These are phyloP conservation scores for Drosophila yooni DNA, from an alignment of 2,888 invertebrate genomes.

Conservation along the genomic window DNA sequence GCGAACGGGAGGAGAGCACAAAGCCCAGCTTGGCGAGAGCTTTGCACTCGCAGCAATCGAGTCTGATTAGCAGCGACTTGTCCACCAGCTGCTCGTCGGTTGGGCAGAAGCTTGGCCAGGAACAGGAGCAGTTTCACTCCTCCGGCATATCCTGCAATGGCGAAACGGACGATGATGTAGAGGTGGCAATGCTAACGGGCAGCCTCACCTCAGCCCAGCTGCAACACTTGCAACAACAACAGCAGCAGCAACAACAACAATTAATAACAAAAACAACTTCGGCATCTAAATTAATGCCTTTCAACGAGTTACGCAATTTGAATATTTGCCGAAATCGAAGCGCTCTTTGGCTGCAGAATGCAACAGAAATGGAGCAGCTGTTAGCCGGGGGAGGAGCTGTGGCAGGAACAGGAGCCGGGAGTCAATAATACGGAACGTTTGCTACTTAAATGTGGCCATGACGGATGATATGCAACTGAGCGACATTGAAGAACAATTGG, in stretches of 20 bases:
- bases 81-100: conserved; percentile 40
- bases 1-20: conserved; percentile 8
- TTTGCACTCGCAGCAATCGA: conserved; percentile 66
- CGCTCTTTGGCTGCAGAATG: conserved; percentile 81
- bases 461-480: conserved; percentile 83
- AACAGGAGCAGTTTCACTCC: conserved; percentile 79
- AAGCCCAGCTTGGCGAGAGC: conserved; percentile 62
- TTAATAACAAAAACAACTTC: background rate
- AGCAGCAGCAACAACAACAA: background rate
- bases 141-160: conserved; percentile 84
- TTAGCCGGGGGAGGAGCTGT: conserved; percentile 17
- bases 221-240: conserved; percentile 42
- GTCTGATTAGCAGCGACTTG: conserved; percentile 71
- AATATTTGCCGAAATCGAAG: conserved; percentile 84
- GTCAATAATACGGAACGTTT: conserved; percentile 5
- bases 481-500: conserved; percentile 85
- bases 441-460: conserved; percentile 68
- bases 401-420: background rate
- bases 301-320: conserved; percentile 79
- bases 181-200: conserved; percentile 79
- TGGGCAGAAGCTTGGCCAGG: conserved; percentile 39
- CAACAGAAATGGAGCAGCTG: conserved; percentile 50
- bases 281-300: conserved; percentile 40
- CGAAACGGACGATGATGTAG: conserved; percentile 82
- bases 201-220: conserved; percentile 58